A percentile compares a stretch with the other conserved stretches of the same genome.
Evolutionary conservation across 2,113 vertebrate genomes (phyloP).

Genomic region (Oreochromis niloticus): DNA sequence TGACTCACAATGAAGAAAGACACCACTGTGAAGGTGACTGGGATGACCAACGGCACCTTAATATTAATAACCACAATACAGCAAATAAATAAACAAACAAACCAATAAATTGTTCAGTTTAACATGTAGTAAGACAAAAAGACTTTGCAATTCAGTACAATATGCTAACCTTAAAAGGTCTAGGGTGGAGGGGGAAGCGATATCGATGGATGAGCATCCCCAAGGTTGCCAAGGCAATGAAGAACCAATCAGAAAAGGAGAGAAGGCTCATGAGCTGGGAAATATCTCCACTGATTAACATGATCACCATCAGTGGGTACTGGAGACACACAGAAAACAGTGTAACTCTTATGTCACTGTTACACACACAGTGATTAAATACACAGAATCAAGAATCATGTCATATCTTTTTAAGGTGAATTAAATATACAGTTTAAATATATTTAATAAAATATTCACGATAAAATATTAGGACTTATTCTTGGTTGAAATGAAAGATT

Average conservation of each 20-base stretch:
- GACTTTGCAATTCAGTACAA: not conserved
- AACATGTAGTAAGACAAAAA: not conserved
- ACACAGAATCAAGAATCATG: not conserved
- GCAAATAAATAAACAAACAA: not conserved
- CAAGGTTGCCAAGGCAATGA: slow-evolving; percentile 81
- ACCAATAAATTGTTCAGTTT: not conserved
- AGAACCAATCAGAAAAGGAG: slow-evolving; percentile 84
- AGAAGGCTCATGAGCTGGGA: slow-evolving; percentile 82
- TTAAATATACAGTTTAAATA: not conserved
- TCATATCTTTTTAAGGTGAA: not conserved
- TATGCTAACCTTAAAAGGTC: slow-evolving; percentile 79
- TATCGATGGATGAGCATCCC: slow-evolving; percentile 80
- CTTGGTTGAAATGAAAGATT: not conserved
- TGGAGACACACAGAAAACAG: slow-evolving; percentile 34
- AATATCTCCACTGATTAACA: slow-evolving; percentile 76
- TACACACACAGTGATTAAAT: not conserved
- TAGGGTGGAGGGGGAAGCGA: slow-evolving; percentile 73
- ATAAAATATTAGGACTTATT: not conserved
- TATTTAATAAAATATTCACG: rapidly evolving
- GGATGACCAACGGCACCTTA: slow-evolving; percentile 84
- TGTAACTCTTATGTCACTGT: not conserved
- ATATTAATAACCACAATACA: not conserved
- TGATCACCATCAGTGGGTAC: slow-evolving; percentile 76
- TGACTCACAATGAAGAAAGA: slow-evolving; percentile 91
- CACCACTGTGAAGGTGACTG: slow-evolving; percentile 84